A percentile compares a stretch with the other conserved stretches of the same genome.
Conservation (phyloP, 1,140 invertebrate species). For the Leptinotarsa undecemlineata region DNA sequence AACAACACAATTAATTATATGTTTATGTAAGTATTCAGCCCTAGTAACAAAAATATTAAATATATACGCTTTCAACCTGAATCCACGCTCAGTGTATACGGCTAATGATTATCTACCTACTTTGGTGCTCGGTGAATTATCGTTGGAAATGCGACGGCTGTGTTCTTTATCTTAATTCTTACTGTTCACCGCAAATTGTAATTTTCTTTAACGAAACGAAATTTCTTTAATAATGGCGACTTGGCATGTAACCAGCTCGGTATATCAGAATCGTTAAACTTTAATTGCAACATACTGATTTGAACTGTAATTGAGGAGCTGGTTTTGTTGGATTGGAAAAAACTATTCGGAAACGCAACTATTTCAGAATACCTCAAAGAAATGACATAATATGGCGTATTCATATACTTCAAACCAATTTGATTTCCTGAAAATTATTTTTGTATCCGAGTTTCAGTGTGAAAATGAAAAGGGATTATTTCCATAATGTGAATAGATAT, state of each 20-base stretch:
- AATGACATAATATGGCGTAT: too few relatives aligned
- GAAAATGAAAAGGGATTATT: too few relatives aligned
- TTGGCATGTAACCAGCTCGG: constrained; percentile 21
- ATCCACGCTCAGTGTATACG: neutral
- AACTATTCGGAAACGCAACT: too few relatives aligned
- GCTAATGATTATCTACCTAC: neutral
- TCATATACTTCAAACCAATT: too few relatives aligned
- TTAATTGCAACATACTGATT: constrained; percentile 28
- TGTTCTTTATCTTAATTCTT: constrained; percentile 18
- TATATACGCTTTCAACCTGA: too few relatives aligned
- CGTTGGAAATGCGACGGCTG: neutral
- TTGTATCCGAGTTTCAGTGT: too few relatives aligned
- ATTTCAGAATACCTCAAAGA: too few relatives aligned
- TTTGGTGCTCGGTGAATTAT: neutral
- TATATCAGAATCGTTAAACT: constrained; percentile 22
- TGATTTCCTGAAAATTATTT: too few relatives aligned
- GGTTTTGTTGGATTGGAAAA: neutral
- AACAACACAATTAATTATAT: too few relatives aligned
- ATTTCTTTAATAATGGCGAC: constrained; percentile 26
- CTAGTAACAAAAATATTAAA: too few relatives aligned
- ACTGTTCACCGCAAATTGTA: constrained; percentile 15
- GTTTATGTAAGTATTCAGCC: too few relatives aligned
- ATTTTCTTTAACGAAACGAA: constrained; percentile 25
- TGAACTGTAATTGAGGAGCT: neutral
- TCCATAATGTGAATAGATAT: too few relatives aligned